Evolutionary conservation across 2,888 invertebrate genomes (phyloP), one percentile per base, ranked within the genome.

Genomic region (Eristalis pertinax): DNA sequence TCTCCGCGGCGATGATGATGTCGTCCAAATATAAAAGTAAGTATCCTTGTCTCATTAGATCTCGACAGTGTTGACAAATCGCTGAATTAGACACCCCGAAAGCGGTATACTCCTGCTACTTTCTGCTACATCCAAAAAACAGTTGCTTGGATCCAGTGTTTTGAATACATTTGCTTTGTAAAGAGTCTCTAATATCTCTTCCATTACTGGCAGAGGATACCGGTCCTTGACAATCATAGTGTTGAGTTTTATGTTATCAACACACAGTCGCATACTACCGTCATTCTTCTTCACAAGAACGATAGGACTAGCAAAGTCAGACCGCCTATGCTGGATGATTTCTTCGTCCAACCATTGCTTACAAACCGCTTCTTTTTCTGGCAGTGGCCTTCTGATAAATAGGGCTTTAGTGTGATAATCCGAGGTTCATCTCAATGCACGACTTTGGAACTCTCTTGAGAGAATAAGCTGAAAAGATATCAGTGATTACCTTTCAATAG

Each of bases 171-270:
- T 26, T 26, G 26, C 26, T 26, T 26, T 26, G 26, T 26, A 26
- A 26, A 26, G 26, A 26, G 2, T 26, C 26, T 26, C 26, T 26
- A 26, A 26, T 26, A 26, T 2, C 26, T 26, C 26, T 26, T 26
- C 26, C 26, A 26, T 26, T 26, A 26, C 26, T 26, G 26, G 26
- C 26, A 26, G 26, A 26, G 26, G 26, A 26, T 26, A 26, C 26
- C 26, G 26, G 26, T n/a, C n/a, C n/a, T n/a, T n/a, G n/a, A 26
- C 26, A 26, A 26, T 26, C 32, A 4, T 32, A 32, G 4, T 80
- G 35, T 88, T 89, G 1, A 87, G 24, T 13, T 38, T 41, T 1
- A 88, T 29, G 58, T 84, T 89, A 24, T 89, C 89, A 1, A 89
- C 70, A 29, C n/a, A 89, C 24, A 89, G 41, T 2, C 83, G 67